Evolutionary conservation across 2,113 vertebrate species (phyloP).

Genomic region (Aythya baeri): DNA sequence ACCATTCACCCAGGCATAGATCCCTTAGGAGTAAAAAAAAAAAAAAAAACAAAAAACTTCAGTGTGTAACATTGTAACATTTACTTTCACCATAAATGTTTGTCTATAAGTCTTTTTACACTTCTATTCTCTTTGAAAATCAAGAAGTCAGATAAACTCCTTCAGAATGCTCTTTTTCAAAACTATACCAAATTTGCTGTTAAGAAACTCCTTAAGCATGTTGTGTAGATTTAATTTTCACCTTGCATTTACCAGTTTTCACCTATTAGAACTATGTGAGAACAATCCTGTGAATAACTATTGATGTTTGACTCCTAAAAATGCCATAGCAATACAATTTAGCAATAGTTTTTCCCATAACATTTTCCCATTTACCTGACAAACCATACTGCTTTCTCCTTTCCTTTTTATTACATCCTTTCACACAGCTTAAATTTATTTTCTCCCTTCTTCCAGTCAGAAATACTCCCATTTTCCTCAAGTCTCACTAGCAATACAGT

Average conservation of each 20-base stretch:
- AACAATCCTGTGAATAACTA: not conserved
- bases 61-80: not conserved
- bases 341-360: not conserved
- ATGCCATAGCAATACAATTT: not conserved
- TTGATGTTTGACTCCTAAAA: not conserved
- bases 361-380: not conserved
- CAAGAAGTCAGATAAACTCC: constrained; percentile 1
- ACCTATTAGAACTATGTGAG: not conserved
- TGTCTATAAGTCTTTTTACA: not conserved
- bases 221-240: not conserved
- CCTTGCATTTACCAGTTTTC: not conserved
- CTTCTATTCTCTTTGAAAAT: constrained; percentile 38
- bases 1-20: not conserved
- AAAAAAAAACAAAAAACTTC: not conserved
- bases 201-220: not conserved
- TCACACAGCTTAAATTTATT: not conserved
- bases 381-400: not conserved
- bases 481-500: not conserved
- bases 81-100: constrained; percentile 13
- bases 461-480: not conserved
- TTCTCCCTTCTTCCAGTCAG: not conserved
- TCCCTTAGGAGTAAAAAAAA: too few relatives aligned
- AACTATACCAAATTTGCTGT: not conserved
- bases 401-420: not conserved
- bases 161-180: not conserved